These are phyloP conservation scores for Euleptes europaea DNA, from an alignment of 2,113 vertebrate genomes.

Conservation along the genomic window DNA sequence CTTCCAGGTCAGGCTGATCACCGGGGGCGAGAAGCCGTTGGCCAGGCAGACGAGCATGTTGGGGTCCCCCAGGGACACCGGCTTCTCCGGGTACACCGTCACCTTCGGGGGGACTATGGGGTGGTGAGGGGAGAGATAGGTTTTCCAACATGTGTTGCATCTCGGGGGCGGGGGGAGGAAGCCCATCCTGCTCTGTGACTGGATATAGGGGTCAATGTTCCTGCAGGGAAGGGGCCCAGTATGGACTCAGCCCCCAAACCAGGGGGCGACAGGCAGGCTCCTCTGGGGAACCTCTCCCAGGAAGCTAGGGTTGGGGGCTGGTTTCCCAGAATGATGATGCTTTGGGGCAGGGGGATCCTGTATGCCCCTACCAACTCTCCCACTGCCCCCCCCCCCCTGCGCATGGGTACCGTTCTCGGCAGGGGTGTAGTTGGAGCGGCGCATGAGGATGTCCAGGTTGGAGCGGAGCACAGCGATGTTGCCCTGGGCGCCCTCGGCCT, in stretches of 20 bases:
- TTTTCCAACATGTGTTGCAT: too few species aligned
- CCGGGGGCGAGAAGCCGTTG: slow-evolving; percentile 74
- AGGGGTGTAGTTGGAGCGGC: slow-evolving; percentile 33
- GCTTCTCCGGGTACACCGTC: slow-evolving; percentile 57
- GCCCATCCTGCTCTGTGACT: too few species aligned
- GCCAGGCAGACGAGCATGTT: slow-evolving; percentile 76
- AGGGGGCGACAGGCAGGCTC: too few species aligned
- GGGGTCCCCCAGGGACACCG: slow-evolving; percentile 41
- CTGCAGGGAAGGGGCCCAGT: too few species aligned
- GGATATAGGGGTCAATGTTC: too few species aligned
- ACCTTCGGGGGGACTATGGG: slow-evolving; percentile 66
- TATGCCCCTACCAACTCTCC: neutral
- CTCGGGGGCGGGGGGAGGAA: too few species aligned
- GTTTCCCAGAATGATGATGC: too few species aligned
- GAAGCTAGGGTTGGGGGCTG: neutral
- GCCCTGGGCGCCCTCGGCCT: slow-evolving; percentile 55
- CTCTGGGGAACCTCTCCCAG: too few species aligned
- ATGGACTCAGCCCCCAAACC: too few species aligned
- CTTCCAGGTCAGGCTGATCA: slow-evolving; percentile 72
- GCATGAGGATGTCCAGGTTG: slow-evolving; percentile 43
- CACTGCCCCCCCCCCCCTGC: neutral
- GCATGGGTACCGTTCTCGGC: slow-evolving; percentile 37
- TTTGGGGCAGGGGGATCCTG: too few species aligned
- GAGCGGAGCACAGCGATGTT: slow-evolving; percentile 54
- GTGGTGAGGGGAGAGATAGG: neutral